Evolutionary conservation across 1,140 invertebrate species (phyloP).

Genomic region (Pogonus chalceus): DNA sequence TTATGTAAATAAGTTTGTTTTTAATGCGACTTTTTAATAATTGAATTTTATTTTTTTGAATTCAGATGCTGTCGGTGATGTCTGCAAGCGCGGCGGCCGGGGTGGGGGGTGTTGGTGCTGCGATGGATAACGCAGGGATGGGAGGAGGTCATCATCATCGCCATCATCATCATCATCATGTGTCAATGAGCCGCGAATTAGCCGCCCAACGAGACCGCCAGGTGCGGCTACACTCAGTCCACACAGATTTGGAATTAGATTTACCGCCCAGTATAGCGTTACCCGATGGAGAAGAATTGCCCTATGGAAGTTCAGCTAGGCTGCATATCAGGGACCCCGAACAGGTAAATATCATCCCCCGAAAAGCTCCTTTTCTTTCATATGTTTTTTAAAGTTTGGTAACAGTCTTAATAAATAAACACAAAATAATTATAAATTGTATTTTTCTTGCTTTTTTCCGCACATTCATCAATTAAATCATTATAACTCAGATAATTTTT

Average conservation of each 20-base stretch:
- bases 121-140: conserved; percentile 32
- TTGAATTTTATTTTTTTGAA: background rate
- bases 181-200: conserved; percentile 31
- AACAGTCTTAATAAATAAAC: too few species aligned
- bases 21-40: too few species aligned
- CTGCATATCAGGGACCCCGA: conserved; percentile 52
- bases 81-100: conserved; percentile 45
- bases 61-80: conserved; percentile 55
- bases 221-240: conserved; percentile 46
- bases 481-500: too few species aligned
- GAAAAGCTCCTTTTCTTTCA: too few species aligned
- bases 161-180: conserved; percentile 18
- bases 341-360: conserved; percentile 39
- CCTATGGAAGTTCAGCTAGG: conserved; percentile 47
- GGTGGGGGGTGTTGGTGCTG: conserved; percentile 26
- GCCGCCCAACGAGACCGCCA: conserved; percentile 42
- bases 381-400: too few species aligned
- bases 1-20: too few species aligned
- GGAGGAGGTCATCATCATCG: conserved; percentile 22
- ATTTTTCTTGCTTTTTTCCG: too few species aligned
- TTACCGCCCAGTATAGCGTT: conserved; percentile 55
- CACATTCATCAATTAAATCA: too few species aligned
- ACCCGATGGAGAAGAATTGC: conserved; percentile 60
- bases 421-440: too few species aligned
- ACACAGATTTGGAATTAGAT: conserved; percentile 51